Percentiles rank a stretch among this genome's conserved stretches.
Evolutionary conservation across 2,113 vertebrate species (phyloP).

Genomic region (Alligator mississippiensis): DNA sequence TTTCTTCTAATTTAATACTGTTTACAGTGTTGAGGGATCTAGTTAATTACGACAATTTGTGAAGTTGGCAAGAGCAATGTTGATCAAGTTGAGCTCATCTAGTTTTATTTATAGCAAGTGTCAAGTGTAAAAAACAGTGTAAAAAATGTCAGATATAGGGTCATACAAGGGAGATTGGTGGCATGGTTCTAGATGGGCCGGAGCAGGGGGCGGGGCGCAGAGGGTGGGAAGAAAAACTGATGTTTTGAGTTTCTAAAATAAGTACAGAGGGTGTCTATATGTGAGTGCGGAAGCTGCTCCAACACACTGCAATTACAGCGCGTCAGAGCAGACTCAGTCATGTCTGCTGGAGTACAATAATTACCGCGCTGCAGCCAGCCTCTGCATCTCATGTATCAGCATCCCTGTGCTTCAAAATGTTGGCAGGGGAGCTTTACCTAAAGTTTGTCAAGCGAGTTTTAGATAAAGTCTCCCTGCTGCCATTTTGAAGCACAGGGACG

Average conservation of each 20-base stretch:
- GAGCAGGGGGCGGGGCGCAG: not conserved
- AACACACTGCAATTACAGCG: too few relatives aligned
- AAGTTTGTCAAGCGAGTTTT: too few relatives aligned
- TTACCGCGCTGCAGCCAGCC: too few relatives aligned
- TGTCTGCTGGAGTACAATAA: too few relatives aligned
- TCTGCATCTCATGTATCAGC: too few relatives aligned
- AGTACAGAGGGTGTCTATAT: not conserved
- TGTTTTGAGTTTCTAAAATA: not conserved
- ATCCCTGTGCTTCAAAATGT: too few relatives aligned
- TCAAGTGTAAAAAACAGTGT: not conserved
- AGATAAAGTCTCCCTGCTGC: too few relatives aligned
- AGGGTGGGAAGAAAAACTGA: not conserved
- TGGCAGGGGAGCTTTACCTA: too few relatives aligned
- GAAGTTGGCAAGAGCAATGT: slow-evolving; percentile 30
- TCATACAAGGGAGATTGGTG: too few relatives aligned
- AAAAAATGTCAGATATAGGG: not conserved
- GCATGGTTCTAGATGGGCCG: not conserved
- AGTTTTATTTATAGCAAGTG: not conserved
- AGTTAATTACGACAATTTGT: slow-evolving; percentile 41
- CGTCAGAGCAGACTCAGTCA: too few relatives aligned
- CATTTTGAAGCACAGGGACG: too few relatives aligned
- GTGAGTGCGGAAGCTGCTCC: too few relatives aligned
- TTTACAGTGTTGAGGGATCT: slow-evolving; percentile 19
- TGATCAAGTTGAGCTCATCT: not conserved
- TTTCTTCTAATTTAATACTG: slow-evolving; percentile 26